phyloP scores from a whole-genome alignment of 2,113 vertebrate genomes.

The Phylloscopus trochiloides region DNA sequence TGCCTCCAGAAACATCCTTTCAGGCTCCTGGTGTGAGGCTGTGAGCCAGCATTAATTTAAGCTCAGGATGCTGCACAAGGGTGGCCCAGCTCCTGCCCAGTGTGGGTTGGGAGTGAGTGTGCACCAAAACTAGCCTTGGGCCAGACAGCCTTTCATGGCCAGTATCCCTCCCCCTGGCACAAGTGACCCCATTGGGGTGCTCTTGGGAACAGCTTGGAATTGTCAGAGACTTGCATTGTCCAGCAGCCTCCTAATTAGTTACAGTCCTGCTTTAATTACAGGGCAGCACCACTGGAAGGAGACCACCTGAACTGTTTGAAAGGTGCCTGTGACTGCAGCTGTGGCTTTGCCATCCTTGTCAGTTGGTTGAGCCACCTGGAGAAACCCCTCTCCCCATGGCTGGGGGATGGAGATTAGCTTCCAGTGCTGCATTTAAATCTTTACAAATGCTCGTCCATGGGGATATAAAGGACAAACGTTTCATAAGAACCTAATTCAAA shows the following conservation, averaged over 20 bases:
- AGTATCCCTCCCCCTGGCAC: fast-evolving
- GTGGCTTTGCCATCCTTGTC: neutral
- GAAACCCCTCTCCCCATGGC: fast-evolving
- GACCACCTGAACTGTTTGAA: neutral
- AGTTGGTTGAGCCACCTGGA: fast-evolving
- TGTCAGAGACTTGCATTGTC: fast-evolving
- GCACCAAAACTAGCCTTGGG: neutral
- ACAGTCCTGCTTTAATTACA: neutral
- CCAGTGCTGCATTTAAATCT: neutral
- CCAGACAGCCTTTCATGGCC: neutral
- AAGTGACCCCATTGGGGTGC: fast-evolving
- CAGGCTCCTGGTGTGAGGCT: neutral
- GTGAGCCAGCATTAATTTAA: neutral
- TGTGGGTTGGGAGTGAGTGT: neutral
- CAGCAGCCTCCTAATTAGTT: neutral
- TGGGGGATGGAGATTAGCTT: neutral
- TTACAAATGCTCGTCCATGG: neutral
- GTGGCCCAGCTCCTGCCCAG: fast-evolving
- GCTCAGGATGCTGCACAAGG: too few species aligned
- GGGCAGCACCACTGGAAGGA: neutral
- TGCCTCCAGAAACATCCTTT: neutral
- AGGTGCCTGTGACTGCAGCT: neutral
- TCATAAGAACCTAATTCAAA: neutral
- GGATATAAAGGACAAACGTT: neutral
- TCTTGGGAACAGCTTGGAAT: neutral